Percentiles rank a stretch among this genome's conserved stretches.
These are phyloP conservation scores for Pampusana beccarii DNA, from an alignment of 2,113 vertebrate genomes.

Conservation along the genomic window DNA sequence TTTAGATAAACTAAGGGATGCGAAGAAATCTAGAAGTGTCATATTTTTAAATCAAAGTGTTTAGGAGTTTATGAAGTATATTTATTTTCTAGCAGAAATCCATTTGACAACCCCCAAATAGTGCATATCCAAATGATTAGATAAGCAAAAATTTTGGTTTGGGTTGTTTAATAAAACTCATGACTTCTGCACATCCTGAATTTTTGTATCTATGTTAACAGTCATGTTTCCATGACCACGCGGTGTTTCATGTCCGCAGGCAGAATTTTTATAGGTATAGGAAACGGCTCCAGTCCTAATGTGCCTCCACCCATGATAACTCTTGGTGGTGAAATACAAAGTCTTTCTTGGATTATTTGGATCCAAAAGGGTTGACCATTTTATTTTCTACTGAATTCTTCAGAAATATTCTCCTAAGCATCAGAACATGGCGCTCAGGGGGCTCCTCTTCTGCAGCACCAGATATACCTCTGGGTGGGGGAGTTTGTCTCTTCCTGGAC, in stretches of 20 bases:
- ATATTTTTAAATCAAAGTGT: not conserved
- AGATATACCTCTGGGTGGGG: not conserved
- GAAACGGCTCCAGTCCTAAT: not conserved
- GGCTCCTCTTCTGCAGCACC: not conserved
- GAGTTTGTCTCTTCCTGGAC: not conserved
- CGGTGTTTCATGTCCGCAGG: not conserved
- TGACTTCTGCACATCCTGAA: not conserved
- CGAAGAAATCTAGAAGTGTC: not conserved
- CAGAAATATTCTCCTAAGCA: not conserved
- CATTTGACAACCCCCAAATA: not conserved
- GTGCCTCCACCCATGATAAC: not conserved
- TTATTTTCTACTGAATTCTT: not conserved
- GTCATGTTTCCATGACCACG: rapidly evolving
- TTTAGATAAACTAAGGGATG: not conserved
- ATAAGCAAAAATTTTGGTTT: not conserved
- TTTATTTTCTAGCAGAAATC: not conserved
- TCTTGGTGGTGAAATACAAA: not conserved
- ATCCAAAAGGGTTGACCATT: not conserved
- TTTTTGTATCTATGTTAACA: not conserved
- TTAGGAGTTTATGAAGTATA: not conserved
- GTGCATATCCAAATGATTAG: not conserved
- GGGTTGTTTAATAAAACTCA: not conserved
- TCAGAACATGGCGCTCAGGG: not conserved
- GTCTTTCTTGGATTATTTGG: not conserved
- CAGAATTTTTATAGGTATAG: not conserved